Conservation (phyloP, 2,888 invertebrate species). For the Pycnomerus fuliginosus region DNA sequence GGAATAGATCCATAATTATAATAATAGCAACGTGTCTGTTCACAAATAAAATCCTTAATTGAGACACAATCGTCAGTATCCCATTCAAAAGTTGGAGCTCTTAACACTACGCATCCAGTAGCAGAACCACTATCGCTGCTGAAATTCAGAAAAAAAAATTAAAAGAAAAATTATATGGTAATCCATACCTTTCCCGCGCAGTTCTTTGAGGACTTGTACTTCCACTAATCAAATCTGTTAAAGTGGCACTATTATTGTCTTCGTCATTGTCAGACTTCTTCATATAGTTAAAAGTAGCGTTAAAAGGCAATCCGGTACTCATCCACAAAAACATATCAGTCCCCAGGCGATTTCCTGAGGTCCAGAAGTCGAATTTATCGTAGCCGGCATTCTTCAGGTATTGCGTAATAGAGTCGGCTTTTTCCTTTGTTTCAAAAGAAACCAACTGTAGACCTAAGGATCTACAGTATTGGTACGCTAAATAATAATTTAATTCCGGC, state of each 20-base stretch:
- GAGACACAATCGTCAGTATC: constrained; percentile 79
- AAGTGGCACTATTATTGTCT: constrained; percentile 23
- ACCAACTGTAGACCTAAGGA: constrained; percentile 81
- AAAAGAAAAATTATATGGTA: constrained; percentile 1
- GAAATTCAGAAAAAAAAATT: constrained; percentile 25
- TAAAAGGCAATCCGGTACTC: constrained; percentile 85
- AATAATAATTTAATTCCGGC: constrained; percentile 81
- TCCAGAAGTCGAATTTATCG: constrained; percentile 84
- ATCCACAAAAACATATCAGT: constrained; percentile 89
- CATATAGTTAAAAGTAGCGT: constrained; percentile 86
- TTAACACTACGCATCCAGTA: constrained; percentile 76
- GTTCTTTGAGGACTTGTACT: constrained; percentile 78
- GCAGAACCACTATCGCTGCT: constrained; percentile 61
- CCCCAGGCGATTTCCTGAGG: constrained; percentile 82
- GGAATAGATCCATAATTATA: constrained; percentile 90
- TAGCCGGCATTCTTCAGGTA: constrained; percentile 83
- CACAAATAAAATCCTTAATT: constrained; percentile 86
- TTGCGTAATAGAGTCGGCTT: constrained; percentile 80
- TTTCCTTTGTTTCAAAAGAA: constrained; percentile 84
- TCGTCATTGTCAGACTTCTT: constrained; percentile 51
- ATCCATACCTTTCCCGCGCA: constrained; percentile 69
- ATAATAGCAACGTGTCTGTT: constrained; percentile 87
- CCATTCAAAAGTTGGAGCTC: constrained; percentile 78
- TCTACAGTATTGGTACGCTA: constrained; percentile 86
- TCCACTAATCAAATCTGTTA: constrained; percentile 63